Percentiles rank a stretch among this genome's conserved stretches.
Conservation (phyloP, 1,140 invertebrate species). For the Andricus grossulariae region DNA sequence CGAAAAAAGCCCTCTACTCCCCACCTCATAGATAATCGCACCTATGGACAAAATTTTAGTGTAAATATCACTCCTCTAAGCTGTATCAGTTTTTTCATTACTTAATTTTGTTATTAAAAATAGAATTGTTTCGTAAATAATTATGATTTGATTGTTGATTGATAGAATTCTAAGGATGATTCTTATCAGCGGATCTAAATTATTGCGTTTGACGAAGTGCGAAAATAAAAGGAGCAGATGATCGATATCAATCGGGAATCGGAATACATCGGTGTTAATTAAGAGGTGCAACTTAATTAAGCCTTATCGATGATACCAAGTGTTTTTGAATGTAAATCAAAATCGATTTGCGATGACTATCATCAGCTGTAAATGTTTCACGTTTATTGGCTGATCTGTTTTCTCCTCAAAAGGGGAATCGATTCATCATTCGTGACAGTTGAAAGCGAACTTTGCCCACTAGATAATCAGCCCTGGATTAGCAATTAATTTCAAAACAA, state of each 20-base stretch:
- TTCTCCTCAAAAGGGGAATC: conserved; percentile 21
- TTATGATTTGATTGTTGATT: no score
- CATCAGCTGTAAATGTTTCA: not conserved
- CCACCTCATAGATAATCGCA: no score
- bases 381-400: conserved; percentile 3
- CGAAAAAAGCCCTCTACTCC: no score
- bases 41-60: no score
- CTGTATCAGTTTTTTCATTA: no score
- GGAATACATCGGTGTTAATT: conserved; percentile 58
- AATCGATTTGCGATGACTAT: conserved; percentile 10
- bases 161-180: not conserved
- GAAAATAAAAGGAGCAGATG: not conserved
- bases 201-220: not conserved
- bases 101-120: no score
- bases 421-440: conserved; percentile 2
- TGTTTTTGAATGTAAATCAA: conserved; percentile 66
- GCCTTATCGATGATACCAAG: conserved; percentile 57
- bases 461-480: not conserved
- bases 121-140: no score
- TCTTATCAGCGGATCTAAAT: not conserved
- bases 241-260: conserved; percentile 4
- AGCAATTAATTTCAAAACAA: not conserved
- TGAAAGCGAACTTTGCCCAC: not conserved
- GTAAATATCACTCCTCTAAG: no score
- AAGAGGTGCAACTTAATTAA: conserved; percentile 64